These are phyloP conservation scores for Cynoglossus semilaevis DNA, from an alignment of 2,113 vertebrate genomes.

Conservation along the genomic window DNA sequence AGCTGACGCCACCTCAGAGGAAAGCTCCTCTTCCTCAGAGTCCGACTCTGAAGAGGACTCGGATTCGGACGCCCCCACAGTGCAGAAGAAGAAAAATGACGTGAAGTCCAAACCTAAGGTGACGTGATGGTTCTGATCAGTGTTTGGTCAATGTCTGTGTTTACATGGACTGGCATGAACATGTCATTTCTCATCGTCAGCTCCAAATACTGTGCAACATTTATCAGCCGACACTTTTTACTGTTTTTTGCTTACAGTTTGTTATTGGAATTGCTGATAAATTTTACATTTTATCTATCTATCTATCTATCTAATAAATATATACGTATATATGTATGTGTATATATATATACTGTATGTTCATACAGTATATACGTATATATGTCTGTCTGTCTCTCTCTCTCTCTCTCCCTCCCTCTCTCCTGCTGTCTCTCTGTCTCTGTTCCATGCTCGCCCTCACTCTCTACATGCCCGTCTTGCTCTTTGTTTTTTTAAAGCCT, in stretches of 20 bases:
- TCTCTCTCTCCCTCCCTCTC: conserved; percentile 56
- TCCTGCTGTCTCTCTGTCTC: conserved; percentile 59
- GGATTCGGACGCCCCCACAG: conserved; percentile 46
- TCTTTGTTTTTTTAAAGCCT: conserved; percentile 83
- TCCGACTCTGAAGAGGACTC: conserved; percentile 76
- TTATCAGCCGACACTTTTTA: too few relatives aligned
- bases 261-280: too few relatives aligned
- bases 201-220: too few relatives aligned
- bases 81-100: conserved; percentile 37
- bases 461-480: conserved; percentile 58
- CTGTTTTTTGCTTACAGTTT: too few relatives aligned
- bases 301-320: too few relatives aligned
- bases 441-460: background rate
- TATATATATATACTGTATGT: too few relatives aligned
- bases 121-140: background rate
- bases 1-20: conserved; percentile 70
- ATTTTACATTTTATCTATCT: too few relatives aligned
- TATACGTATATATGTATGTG: too few relatives aligned
- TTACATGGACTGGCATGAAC: too few relatives aligned
- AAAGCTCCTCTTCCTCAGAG: conserved; percentile 79
- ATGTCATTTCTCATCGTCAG: too few relatives aligned
- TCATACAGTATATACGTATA: too few relatives aligned
- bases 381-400: conserved; percentile 77
- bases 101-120: conserved; percentile 66
- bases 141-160: too few relatives aligned